phyloP scores from a whole-genome alignment of 2,888 invertebrate genomes.

The Cremastobaeus sp. region DNA sequence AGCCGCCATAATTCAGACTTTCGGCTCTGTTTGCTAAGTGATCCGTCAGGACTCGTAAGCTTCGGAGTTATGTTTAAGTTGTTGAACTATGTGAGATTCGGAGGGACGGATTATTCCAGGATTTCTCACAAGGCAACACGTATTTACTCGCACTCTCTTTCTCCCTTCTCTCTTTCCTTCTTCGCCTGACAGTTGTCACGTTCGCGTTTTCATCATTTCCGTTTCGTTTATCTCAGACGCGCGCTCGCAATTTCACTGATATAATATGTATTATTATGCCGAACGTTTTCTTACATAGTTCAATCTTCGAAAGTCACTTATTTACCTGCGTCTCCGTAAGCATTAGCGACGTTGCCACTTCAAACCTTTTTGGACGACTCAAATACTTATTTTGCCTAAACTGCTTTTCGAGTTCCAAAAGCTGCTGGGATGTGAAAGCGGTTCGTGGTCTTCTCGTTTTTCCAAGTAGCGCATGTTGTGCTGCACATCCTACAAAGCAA shows the following conservation, averaged over 20 bases:
- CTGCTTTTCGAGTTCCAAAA: conserved; percentile 98
- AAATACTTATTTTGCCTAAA: conserved; percentile 99
- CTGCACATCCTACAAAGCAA: conserved; percentile 79
- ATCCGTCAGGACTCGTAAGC: conserved; percentile 76
- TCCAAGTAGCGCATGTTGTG: conserved; percentile 88
- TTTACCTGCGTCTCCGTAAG: conserved; percentile 97
- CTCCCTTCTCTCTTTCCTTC: conserved; percentile 11
- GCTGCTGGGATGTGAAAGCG: conserved; percentile 98
- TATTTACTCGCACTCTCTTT: conserved; percentile 55
- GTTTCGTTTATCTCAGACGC: conserved; percentile 44
- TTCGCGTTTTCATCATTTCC: conserved; percentile 54
- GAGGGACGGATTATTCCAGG: conserved; percentile 69
- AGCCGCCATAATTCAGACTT: conserved; percentile 76
- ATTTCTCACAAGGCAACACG: conserved; percentile 67
- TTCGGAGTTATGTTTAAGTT: conserved; percentile 77
- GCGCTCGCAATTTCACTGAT: no score
- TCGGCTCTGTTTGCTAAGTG: conserved; percentile 74
- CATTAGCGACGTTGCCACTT: conserved; percentile 98
- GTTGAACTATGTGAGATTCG: conserved; percentile 72
- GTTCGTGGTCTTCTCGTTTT: conserved; percentile 96
- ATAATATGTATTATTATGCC: no score
- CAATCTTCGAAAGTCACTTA: no score
- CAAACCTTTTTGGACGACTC: conserved; percentile 97
- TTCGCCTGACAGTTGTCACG: conserved; percentile 42
- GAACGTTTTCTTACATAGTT: no score